Evolutionary conservation across 2,888 invertebrate species (phyloP).

Genomic region (Eudemis profundana): DNA sequence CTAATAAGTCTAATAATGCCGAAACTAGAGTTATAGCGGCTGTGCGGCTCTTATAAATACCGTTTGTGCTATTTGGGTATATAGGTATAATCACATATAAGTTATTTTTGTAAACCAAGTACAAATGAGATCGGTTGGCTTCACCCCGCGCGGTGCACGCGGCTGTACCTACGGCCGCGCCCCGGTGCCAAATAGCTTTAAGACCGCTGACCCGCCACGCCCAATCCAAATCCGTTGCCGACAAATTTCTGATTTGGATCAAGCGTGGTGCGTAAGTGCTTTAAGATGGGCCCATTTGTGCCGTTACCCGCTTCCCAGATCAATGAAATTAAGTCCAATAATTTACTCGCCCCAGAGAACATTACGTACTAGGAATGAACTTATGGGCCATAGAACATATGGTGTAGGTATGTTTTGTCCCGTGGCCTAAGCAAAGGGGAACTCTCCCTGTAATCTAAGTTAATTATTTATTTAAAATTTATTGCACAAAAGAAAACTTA

Average conservation of each 20-base stretch:
- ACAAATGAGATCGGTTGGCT: not conserved
- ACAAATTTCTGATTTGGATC: not conserved
- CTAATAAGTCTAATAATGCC: too few relatives aligned
- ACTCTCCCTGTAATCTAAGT: too few relatives aligned
- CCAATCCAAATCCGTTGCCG: not conserved
- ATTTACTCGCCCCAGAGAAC: not conserved
- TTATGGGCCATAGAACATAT: too few relatives aligned
- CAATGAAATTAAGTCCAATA: conserved; percentile 11
- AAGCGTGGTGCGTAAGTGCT: not conserved
- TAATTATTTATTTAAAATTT: too few relatives aligned
- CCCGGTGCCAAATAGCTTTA: conserved; percentile 63
- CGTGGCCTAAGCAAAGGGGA: too few relatives aligned
- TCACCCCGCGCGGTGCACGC: conserved; percentile 8
- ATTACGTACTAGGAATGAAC: not conserved
- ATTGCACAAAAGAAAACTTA: too few relatives aligned
- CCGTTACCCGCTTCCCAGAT: conserved; percentile 18
- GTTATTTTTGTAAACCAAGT: not conserved
- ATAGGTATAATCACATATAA: too few relatives aligned
- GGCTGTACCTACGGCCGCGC: conserved; percentile 20
- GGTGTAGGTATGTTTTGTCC: too few relatives aligned
- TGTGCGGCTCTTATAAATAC: too few relatives aligned
- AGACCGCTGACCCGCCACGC: not conserved
- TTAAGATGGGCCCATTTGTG: conserved; percentile 43
- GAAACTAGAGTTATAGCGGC: too few relatives aligned
- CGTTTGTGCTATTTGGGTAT: too few relatives aligned